These are phyloP conservation scores for Pinctada fucata DNA, from an alignment of 2,888 invertebrate genomes.

Conservation along the genomic window DNA sequence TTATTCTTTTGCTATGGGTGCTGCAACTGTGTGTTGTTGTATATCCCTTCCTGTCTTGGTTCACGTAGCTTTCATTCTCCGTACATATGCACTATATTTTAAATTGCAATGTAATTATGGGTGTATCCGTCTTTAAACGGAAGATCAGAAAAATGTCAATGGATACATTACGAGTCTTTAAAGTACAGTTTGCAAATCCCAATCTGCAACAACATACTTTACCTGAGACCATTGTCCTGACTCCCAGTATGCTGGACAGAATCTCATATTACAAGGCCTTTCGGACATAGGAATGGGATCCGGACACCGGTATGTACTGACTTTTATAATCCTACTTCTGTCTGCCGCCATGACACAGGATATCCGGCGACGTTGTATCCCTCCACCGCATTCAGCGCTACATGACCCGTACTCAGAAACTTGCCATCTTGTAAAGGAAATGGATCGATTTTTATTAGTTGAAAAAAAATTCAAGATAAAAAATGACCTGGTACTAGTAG, in stretches of 20 bases:
- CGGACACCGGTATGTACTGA: slow-evolving; percentile 94
- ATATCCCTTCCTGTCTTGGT: too few species aligned
- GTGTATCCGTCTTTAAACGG: too few species aligned
- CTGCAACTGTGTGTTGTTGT: too few species aligned
- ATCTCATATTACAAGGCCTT: slow-evolving; percentile 90
- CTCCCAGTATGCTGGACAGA: slow-evolving; percentile 94
- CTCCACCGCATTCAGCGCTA: slow-evolving; percentile 91
- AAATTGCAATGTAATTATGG: too few species aligned
- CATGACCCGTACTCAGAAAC: slow-evolving; percentile 92
- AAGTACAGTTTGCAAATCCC: too few species aligned
- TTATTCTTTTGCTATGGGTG: too few species aligned
- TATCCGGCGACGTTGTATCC: slow-evolving; percentile 87
- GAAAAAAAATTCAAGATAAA: not conserved
- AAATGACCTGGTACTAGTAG: not conserved
- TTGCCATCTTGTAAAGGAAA: slow-evolving; percentile 84
- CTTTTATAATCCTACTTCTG: slow-evolving; percentile 88
- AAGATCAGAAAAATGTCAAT: too few species aligned
- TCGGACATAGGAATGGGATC: slow-evolving; percentile 92
- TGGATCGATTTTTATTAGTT: too few species aligned
- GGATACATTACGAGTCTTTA: too few species aligned
- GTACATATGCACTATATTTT: too few species aligned
- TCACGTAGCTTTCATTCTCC: too few species aligned
- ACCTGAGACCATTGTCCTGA: slow-evolving; percentile 93
- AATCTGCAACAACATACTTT: slow-evolving; percentile 76
- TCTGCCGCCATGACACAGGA: slow-evolving; percentile 86